Evolutionary conservation across 2,113 vertebrate genomes (phyloP), one percentile per base, ranked within the genome.

Genomic region (Nothoprocta pentlandii): DNA sequence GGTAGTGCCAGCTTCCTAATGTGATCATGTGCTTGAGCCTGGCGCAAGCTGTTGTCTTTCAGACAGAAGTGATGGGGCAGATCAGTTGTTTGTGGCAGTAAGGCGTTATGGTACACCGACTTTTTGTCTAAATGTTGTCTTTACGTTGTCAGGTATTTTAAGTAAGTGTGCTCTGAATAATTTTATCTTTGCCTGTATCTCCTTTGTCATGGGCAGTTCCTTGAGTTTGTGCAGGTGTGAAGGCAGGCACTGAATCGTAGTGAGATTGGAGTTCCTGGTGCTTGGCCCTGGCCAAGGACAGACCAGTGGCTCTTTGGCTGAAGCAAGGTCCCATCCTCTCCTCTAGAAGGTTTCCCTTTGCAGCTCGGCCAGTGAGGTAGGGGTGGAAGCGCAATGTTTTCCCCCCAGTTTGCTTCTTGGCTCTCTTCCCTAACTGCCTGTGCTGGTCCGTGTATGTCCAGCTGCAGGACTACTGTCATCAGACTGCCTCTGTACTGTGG

Each of bases 11-110:
- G 46, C 49, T 23, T 19, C 46, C 41, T 39, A 5, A 5, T 7
- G 1, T 0, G 13, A 30, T 39, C 8, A 1, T 2, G 22, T 56
- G 44, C 62, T 26, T 51, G 61, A 47, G n/a, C 9, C n/a, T 54
- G 6, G 12, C 15, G 44, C 1, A 14, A 77, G 59, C 41, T 39
- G 58, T 47, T 42, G 15, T 5, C 2, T 19, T 12, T 54, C 56
- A 11, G 67, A 79, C 41, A 62, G 88, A 39, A 59, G 11, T 7
- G 30, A 25, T 6, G 21, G 62, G 80, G 22, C 80, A 81, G 20
- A 7, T 15, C 69, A 4, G 22, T 1, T 80, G 13, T 46, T 68
- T 42, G 54, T 30, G 30, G 10, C 11, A 56, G 46, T 56, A 34
- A 88, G 44, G 47, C 39, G 12, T 12, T 28, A 7, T 3, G 42